A percentile compares a stretch with the other conserved stretches of the same genome.
These are phyloP conservation scores for Automeris io DNA, from an alignment of 2,888 invertebrate genomes.

Conservation along the genomic window DNA sequence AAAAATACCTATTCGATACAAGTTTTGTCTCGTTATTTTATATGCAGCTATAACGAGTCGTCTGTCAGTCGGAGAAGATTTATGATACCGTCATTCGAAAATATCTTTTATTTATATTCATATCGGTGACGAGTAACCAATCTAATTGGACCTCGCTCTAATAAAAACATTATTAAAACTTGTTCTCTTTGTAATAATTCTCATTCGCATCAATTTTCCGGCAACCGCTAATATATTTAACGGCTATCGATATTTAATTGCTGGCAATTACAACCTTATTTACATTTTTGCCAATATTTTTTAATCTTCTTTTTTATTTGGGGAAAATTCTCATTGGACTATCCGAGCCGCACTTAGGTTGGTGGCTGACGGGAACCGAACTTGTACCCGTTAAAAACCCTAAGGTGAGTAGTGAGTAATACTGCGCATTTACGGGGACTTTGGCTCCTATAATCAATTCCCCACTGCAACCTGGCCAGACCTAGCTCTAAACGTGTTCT, in stretches of 20 bases:
- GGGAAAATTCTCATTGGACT: no score
- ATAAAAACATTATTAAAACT: constrained; percentile 30
- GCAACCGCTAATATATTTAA: constrained; percentile 12
- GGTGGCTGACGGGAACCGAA: no score
- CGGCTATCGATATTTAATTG: constrained; percentile 6
- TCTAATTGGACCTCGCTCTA: constrained; percentile 33
- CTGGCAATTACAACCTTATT: not conserved
- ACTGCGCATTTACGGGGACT: no score
- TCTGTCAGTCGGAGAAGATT: constrained; percentile 41
- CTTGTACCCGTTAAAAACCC: no score
- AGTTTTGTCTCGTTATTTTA: constrained; percentile 10
- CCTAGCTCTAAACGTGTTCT: no score
- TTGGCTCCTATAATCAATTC: no score
- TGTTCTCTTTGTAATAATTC: constrained; percentile 29
- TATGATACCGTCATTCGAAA: constrained; percentile 36
- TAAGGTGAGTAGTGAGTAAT: no score
- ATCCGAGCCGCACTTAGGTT: no score
- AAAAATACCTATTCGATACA: no score
- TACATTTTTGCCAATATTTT: no score
- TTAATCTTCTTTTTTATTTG: no score
- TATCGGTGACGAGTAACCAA: constrained; percentile 28
- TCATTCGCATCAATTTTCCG: constrained; percentile 14
- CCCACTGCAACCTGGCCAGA: no score
- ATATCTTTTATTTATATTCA: constrained; percentile 56
- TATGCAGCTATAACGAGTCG: constrained; percentile 14